Conservation (phyloP, 2,113 vertebrate species). For the Psilopsiagon aurifrons region DNA sequence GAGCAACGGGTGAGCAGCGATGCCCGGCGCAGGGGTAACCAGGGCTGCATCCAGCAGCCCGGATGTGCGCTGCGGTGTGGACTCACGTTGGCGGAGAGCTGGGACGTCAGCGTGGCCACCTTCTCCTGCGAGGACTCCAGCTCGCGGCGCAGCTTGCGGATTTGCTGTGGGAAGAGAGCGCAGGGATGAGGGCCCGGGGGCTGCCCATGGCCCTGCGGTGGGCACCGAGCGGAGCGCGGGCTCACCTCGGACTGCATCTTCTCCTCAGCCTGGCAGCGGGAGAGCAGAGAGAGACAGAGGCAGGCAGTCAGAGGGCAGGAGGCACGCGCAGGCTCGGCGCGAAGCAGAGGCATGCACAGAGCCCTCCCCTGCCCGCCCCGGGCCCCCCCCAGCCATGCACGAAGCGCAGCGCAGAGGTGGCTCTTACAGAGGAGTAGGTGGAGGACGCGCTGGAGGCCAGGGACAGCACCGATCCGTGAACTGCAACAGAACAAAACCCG, state of each 20-base stretch:
- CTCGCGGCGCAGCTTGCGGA: conserved; percentile 91
- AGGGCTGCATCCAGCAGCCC: background rate
- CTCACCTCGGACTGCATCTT: conserved; percentile 96
- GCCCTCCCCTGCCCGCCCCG: background rate
- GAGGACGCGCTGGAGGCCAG: conserved; percentile 94
- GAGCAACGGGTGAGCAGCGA: background rate
- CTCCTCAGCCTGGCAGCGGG: conserved; percentile 88
- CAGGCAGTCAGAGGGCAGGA: conserved; percentile 57
- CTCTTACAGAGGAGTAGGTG: conserved; percentile 93
- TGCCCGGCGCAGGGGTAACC: fast-evolving
- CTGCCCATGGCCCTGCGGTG: fast-evolving
- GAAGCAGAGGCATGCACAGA: conserved; percentile 49
- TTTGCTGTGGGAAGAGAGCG: conserved; percentile 81
- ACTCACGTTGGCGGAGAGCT: conserved; percentile 93
- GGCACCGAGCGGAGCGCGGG: background rate
- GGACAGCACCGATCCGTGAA: conserved; percentile 93
- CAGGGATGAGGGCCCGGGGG: background rate
- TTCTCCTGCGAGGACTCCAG: conserved; percentile 97
- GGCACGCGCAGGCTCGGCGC: background rate
- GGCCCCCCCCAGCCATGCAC: background rate
- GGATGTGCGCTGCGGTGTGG: background rate
- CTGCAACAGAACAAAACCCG: conserved; percentile 76
- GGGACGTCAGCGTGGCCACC: conserved; percentile 89
- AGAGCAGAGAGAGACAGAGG: conserved; percentile 76
- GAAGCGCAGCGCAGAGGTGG: background rate